These are phyloP conservation scores for Hyalella azteca DNA, from an alignment of 2,888 invertebrate species.

Conservation along the genomic window DNA sequence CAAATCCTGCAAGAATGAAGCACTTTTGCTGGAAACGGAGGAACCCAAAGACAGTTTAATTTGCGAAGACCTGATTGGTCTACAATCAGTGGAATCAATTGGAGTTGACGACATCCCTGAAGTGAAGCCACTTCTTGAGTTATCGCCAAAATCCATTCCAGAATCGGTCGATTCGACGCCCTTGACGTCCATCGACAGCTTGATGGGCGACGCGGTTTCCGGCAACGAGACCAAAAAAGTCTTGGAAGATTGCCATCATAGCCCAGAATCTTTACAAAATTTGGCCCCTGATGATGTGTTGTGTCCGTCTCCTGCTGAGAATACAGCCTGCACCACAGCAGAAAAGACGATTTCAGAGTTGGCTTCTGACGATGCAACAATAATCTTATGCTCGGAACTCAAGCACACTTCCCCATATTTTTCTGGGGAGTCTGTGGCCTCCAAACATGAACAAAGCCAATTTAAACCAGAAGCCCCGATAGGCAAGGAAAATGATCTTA, in stretches of 20 bases:
- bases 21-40: not conserved
- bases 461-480: no score
- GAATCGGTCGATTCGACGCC: not conserved
- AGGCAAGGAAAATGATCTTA: no score
- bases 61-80: not conserved
- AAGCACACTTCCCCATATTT: no score
- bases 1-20: slow-evolving; percentile 1
- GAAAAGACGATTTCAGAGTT: no score
- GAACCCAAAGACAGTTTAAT: not conserved
- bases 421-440: no score
- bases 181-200: slow-evolving; percentile 9
- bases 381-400: no score
- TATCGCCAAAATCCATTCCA: not conserved
- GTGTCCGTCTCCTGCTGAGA: not conserved
- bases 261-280: not conserved
- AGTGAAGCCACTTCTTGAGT: not conserved
- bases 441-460: no score
- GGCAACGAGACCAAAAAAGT: not conserved
- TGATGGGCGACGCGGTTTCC: slow-evolving; percentile 1
- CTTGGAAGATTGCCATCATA: not conserved
- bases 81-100: not conserved
- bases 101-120: not conserved
- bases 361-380: no score
- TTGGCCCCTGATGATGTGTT: not conserved
- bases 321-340: not conserved